Base-by-base conservation (phyloP, 2,113 vertebrate genomes). In the Cyanoramphus novaezelandiae region DNA sequence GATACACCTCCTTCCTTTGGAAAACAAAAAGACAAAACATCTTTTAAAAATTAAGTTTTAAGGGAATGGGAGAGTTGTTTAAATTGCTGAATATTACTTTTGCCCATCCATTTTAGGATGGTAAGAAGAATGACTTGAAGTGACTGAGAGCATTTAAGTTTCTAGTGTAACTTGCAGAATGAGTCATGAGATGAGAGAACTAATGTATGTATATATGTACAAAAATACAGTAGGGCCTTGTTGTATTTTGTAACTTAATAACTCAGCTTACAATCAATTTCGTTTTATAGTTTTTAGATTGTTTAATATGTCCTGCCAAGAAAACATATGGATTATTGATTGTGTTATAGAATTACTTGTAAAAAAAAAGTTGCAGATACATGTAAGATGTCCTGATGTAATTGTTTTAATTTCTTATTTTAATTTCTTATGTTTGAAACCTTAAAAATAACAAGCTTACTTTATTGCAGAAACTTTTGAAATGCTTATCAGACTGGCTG, bases 391-490 rank as follows among this genome's bases (percentile, higher is more conserved):
- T 57, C 12, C 6, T 68, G 39, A 47, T 71, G 10, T 55, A 50
- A 35, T 19, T 67, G 12, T 28, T 83, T 70, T 53, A 71, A 47
- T 2, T 47, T 72, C 49, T 79, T 63, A 37, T 8, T 55, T 24
- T 47, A 37, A 49, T 78, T 80, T 75, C 4, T 28, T 39, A 13
- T 11, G 33, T 63, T 90, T 62, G 29, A 72, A 75, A 25, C 7
- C 8, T 72, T 78, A 68, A 88, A 93, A 74, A 62, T 69, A 41
- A 60, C 28, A 9, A 69, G 9, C 4, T 39, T 86, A 46, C 80
- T 76, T 77, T 52, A 63, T 98, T 97, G 39, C 97, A 99, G 99
- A 99, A 89, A 98, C 97, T 24, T 98, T 99, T 72, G 98, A 99
- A 96, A 97, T 64, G 10, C 97, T 99, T 91, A 97, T 98, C 95